Evolutionary conservation across 2,797 vertebrate species (phyloP), one percentile per base, ranked within the genome.

Genomic region (Mastacembelus armatus): DNA sequence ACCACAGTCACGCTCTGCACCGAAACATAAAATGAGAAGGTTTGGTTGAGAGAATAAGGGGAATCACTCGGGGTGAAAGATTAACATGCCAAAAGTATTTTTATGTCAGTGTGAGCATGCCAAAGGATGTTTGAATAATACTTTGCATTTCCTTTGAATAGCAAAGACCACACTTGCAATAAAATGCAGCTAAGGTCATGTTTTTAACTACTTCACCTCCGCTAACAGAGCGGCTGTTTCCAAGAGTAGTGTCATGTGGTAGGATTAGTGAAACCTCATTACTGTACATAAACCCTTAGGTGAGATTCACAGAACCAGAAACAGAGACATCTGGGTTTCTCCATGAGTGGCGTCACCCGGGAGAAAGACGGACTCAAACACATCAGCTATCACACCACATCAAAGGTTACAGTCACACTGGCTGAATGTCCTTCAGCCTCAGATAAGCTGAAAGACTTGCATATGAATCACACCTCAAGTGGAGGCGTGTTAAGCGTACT

Each of bases 291-390:
- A 49, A 45, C 32, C 27, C 33, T 69, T 27, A 38, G 42, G 51
- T 74, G 32, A 48, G 48, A 19, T 26, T 29, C 15, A 3, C 51
- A 48, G 18, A 40, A 19, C 22, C 64, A 49, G 39, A 10, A 4
- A 9, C 10, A n/a, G n/a, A n/a, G 74, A 74, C 77, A 77, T 74
- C 67, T 84, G 70, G 52, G 19, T 60, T 57, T 67, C 61, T 44
- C 15, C 32, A 26, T 33, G 54, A 33, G 1, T 35, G 45, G 5
- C 39, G 18, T 12, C 35, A 44, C 22, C 22, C 2, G 32, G 22
- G 30, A 66, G 15, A 58, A 45, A 45, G 3, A 8, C 21, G 3
- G n/a, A 39, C 69, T 42, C 7, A 59, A 40, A 45, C 15, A 29
- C 49, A 55, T 59, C 48, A 38, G 19, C 26, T 45, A n/a, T n/a